Conservation (phyloP, 2,888 invertebrate genomes). For the Acanthosepion esculentum region DNA sequence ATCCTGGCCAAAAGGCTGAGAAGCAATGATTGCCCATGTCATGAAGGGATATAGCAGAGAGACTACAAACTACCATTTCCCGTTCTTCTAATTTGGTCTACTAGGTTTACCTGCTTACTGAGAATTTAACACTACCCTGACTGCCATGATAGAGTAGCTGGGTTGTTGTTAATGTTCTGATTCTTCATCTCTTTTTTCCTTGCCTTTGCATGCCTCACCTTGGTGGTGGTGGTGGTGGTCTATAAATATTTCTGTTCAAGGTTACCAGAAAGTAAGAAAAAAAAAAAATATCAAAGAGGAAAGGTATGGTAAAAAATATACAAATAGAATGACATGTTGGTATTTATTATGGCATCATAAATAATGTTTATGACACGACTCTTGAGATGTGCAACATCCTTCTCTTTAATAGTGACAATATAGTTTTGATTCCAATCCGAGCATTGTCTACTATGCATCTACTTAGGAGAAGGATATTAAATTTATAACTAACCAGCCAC, state of each 20-base stretch:
- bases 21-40: no score
- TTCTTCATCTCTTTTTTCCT: not conserved
- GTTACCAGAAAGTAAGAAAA: not conserved
- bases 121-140: not conserved
- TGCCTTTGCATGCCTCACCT: not conserved
- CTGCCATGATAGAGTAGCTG: not conserved
- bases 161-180: not conserved
- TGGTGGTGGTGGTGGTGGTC: not conserved
- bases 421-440: no score
- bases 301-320: not conserved
- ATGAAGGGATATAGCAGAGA: not conserved
- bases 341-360: no score
- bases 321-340: not conserved
- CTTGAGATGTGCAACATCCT: no score
- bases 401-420: no score
- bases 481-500: no score
- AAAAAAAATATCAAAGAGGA: not conserved
- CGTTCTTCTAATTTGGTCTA: not conserved
- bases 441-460: no score
- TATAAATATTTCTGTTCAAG: not conserved
- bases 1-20: no score
- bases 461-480: no score
- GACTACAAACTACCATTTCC: not conserved
- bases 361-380: no score
- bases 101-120: not conserved